These are phyloP conservation scores for Elysia crispata DNA, from an alignment of 2,888 invertebrate genomes.

Conservation along the genomic window DNA sequence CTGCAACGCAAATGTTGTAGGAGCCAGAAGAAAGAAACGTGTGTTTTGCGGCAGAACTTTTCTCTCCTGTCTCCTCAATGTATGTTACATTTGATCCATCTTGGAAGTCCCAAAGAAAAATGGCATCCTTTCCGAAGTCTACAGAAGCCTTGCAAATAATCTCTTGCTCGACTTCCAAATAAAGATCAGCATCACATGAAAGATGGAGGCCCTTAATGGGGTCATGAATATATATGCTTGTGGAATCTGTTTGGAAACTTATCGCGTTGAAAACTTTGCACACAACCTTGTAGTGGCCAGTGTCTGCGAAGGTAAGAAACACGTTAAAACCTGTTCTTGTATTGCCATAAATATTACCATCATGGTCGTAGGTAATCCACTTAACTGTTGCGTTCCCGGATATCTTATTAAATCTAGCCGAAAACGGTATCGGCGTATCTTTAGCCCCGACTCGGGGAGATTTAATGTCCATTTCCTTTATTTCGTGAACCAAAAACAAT, in stretches of 20 bases:
- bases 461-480: conserved; percentile 51
- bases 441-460: conserved; percentile 40
- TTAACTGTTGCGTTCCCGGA: conserved; percentile 52
- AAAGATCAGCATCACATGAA: conserved; percentile 51
- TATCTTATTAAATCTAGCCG: conserved; percentile 44
- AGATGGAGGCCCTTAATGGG: conserved; percentile 56
- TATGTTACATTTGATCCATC: conserved; percentile 37
- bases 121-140: conserved; percentile 61
- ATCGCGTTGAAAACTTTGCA: conserved; percentile 57
- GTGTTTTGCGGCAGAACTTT: conserved; percentile 49
- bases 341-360: conserved; percentile 46
- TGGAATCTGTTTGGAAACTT: conserved; percentile 50
- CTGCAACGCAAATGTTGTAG: conserved; percentile 64
- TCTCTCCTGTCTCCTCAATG: conserved; percentile 28
- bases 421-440: conserved; percentile 43
- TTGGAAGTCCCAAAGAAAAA: conserved; percentile 63
- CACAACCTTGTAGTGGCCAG: conserved; percentile 57
- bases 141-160: conserved; percentile 61
- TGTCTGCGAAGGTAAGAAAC: conserved; percentile 53
- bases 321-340: conserved; percentile 47
- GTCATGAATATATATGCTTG: conserved; percentile 57
- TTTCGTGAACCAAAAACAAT: conserved; percentile 51
- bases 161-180: conserved; percentile 52
- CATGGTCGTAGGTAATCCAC: conserved; percentile 54
- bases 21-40: conserved; percentile 54